Evolutionary conservation across 1,140 invertebrate genomes (phyloP), one percentile per base, ranked within the genome.

Genomic region (Saccostrea glomerata): DNA sequence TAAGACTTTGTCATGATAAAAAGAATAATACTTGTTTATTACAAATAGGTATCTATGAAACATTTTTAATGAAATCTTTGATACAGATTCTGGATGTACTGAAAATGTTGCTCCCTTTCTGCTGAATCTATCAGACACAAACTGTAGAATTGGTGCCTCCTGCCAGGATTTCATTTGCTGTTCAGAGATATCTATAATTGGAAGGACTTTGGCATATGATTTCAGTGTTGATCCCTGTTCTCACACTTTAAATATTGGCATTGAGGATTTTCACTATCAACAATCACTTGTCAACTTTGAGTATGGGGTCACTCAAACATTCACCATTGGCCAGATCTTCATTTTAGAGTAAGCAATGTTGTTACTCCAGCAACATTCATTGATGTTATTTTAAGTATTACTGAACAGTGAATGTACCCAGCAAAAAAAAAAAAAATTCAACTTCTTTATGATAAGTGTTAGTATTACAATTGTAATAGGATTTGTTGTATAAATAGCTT

Each of bases 161-260:
- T 84, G 82, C 82, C 40, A n/a, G 47, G 82, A 84, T 54, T 84
- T 84, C 40, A 40, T 54, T 6, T 84, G 82, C 47, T 84, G 82
- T 56, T 54, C 82, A 20, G 17, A 54, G 17, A 56, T 84, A 25
- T 17, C 40, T 3, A 84, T 20, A 47, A 84, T 84, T 84, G 82
- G 82, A 12, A 47, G 82, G 11, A 84, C 82, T 84, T 40, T 84
- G 82, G 25, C 12, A 6, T 54, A 55, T n/a, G 40, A 54, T n/a
- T 23, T 84, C 9, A 56, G 55, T 56, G 40, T 84, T 23, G 82
- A 84, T 84, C 23, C 82, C 20, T 84, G 82, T 54, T 54, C 40
- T 12, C 82, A 84, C 40, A 84, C 40, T 23, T 20, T 84, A 40
- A 84, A 54, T n/a, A n/a, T 84, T 20, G 25, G 55, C 47, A 84